A percentile compares a stretch with the other conserved stretches of the same genome.
Conservation (phyloP, 2,113 vertebrate species). For the Cettia cetti region DNA sequence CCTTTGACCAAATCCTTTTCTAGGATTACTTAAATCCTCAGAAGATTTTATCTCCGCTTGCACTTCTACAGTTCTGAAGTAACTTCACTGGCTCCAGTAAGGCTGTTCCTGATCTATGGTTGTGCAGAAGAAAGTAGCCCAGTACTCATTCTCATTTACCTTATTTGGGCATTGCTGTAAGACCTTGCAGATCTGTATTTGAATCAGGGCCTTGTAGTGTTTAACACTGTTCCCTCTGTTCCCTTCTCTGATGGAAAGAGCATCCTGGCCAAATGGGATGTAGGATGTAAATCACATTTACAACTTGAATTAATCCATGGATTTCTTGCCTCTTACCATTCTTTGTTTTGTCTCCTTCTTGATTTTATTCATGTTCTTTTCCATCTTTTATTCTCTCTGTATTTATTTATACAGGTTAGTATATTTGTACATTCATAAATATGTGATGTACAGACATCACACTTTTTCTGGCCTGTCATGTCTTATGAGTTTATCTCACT, state of each 20-base stretch:
- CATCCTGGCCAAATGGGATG: neutral
- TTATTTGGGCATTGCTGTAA: neutral
- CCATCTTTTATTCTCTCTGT: neutral
- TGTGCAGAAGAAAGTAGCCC: neutral
- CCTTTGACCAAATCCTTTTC: conserved; percentile 7
- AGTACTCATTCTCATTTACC: neutral
- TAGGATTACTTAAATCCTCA: neutral
- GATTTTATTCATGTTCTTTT: neutral
- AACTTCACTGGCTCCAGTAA: neutral
- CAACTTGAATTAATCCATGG: neutral
- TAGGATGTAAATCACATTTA: neutral
- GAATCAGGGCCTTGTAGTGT: neutral
- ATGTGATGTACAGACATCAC: neutral
- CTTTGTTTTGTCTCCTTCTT: neutral
- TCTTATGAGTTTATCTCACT: neutral
- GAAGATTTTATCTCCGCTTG: neutral
- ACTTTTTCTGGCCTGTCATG: neutral
- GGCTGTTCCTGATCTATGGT: neutral
- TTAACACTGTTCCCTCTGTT: neutral
- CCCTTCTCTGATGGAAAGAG: neutral
- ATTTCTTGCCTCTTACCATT: neutral
- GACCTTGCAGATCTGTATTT: neutral
- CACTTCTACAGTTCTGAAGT: neutral
- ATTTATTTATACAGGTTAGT: neutral
- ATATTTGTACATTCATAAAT: neutral